Base-by-base conservation (phyloP, 2,888 invertebrate genomes). In the Orthosia cruda region DNA sequence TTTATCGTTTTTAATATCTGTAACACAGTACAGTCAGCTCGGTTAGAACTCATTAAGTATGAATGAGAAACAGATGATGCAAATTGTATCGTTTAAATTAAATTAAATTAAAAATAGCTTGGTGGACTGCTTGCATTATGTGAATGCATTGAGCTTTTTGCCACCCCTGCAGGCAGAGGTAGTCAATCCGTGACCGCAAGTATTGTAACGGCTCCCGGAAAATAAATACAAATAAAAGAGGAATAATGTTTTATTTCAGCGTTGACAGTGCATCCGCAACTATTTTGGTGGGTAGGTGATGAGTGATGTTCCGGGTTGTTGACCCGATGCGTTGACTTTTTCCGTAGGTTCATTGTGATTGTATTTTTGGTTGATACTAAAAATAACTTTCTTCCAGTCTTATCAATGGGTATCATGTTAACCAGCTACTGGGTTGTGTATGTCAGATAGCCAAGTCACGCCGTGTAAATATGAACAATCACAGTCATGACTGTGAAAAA, bases 141-240 rank as follows among this genome's bases (percentile, higher is more conserved):
- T 67, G 77, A 16, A 68, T 82, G 45, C 47, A 81, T 77, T 40
- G 52, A 47, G 58, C 12, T 65, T 73, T 75, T 80, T 71, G 57
- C 62, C 58, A 57, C 58, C 64, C 57, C 57, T 67, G 71, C 57
- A 71, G 70, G 67, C 68, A 66, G 55, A 16, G 40, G 66, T 54
- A 79, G 71, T 80, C 73, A 74, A 74, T 68, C 70, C 77, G 61
- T 79, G 73, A 84, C 84, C 76, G 49, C 76, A 47, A 67, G 65
- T 71, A 67, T 55, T 83, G 84, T 74, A 70, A 67, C 70, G 66
- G 59, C 54, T 62, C 62, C 61, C 55, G 58, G 11, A 52, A 67
- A 83, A 71, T 75, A 87, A 84, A 86, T 75, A 73, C 62, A 65
- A 74, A 73, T 80, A 73, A 84, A 84, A 80, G 45, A 52, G 59